These are phyloP conservation scores for Nowickia ferox DNA, from an alignment of 2,888 invertebrate species.

Conservation along the genomic window DNA sequence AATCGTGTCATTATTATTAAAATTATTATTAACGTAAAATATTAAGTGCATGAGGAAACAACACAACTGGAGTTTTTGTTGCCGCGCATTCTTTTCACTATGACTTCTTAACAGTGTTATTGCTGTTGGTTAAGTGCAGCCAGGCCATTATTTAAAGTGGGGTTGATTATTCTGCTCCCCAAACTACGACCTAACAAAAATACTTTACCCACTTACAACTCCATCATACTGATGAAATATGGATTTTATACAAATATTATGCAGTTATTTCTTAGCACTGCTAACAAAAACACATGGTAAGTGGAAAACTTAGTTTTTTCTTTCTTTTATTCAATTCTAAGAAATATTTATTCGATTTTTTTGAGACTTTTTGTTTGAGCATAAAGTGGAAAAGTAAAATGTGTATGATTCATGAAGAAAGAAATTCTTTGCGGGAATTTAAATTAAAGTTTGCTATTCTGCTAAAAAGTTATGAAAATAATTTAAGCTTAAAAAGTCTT, in stretches of 20 bases:
- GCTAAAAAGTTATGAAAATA: too few species aligned
- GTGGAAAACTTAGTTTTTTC: constrained; percentile 64
- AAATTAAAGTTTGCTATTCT: too few species aligned
- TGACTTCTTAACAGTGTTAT: constrained; percentile 30
- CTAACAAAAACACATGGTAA: constrained; percentile 81
- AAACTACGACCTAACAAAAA: constrained; percentile 10
- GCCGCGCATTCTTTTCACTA: not conserved
- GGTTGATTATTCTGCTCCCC: too few species aligned
- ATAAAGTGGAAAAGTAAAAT: not conserved
- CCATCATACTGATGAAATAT: constrained; percentile 78
- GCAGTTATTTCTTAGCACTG: constrained; percentile 79
- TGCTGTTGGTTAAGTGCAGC: constrained; percentile 5
- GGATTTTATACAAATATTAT: constrained; percentile 80
- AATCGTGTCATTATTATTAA: not conserved
- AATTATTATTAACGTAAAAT: not conserved
- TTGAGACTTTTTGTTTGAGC: not conserved
- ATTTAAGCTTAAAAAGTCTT: too few species aligned
- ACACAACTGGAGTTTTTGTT: not conserved
- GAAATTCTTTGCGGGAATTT: not conserved
- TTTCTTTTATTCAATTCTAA: not conserved
- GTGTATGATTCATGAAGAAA: not conserved
- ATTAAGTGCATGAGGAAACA: not conserved
- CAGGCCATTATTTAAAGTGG: not conserved
- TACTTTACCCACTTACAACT: constrained; percentile 53
- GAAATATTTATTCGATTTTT: not conserved